Base-by-base conservation (phyloP, 2,888 invertebrate species). In the Cataglyphis livida region DNA sequence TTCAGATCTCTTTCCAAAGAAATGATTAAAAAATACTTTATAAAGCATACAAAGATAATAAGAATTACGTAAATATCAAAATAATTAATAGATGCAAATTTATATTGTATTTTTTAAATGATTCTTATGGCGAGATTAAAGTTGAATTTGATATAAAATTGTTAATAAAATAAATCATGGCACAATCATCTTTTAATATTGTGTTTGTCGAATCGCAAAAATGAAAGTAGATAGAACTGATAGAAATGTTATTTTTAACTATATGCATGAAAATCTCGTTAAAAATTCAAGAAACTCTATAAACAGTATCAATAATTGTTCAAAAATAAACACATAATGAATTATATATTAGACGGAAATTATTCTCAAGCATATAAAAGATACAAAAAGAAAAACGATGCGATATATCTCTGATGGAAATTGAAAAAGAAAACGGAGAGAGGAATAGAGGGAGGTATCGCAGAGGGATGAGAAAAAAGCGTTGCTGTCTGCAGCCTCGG, bases 401-500 rank as follows among this genome's bases (percentile, higher is more conserved):
- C 83, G 87, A 84, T 91, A 88, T 89, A 88, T 90, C 86, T 86
- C 82, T 74, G 82, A 73, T 87, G 89, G 85, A 89, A 88, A 85
- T 89, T 88, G 84, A 86, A 88, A 89, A 88, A 84, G 88, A 85
- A 89, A 88, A 51, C 85, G 85, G 86, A 83, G 71, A 84, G 76
- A 71, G 86, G 84, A 83, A 85, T 83, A 82, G 88, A 79, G 87
- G 70, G 82, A 79, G 78, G 88, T 68, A 85, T 81, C 79, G 86
- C 84, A 79, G 82, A 82, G 87, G 88, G 87, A 87, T 88, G 90
- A 87, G 86, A 89, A 89, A 90, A 91, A 91, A 90, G 91, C 91
- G 90, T 92, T 91, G 92, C 90, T 92, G 92, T 91, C 90, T 92
- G 93, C 92, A 89, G 91, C 91, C 89, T 87, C 88, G 90, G 84